Base-by-base conservation (phyloP, 1,140 invertebrate genomes). In the Drosophila tropicalis region DNA sequence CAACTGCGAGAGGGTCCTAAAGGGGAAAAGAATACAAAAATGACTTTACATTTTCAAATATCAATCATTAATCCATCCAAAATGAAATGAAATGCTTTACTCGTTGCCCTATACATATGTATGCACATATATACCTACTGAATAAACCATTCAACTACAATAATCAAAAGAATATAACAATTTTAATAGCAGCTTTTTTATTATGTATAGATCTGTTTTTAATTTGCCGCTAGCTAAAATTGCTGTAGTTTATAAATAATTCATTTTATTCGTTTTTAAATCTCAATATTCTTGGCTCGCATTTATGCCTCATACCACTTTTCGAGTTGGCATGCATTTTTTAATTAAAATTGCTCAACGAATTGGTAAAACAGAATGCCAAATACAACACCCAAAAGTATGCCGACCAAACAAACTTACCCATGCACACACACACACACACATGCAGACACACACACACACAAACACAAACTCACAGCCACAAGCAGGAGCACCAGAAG, bases 291-390 rank as follows among this genome's bases (percentile, higher is more conserved):
- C 25, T 56, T 56, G 25, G 54, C 54, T 13, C 54, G n/a, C 15
- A 12, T 55, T 17, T 29, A 13, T n/a, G 4, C 2, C 54, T 25
- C 15, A 19, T 36, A 39, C 32, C 15, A 12, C 1, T 39, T 17
- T 36, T 19, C 9, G 32, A 17, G 10, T 58, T 39, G 56, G 41
- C 51, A 17, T 36, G 56, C 57, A 65, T 64, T 76, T 84, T 83
- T 87, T 82, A 86, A 86, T 86, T 87, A 86, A 86, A 86, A 89
- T 73, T 73, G 72, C 57, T 58, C 76, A 73, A 44, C 70, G 72
- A 79, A 87, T 86, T 86, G 81, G 68, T 51, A 79, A 75, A 62
- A 58, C 65, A 60, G 65, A 60, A 60, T 76, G 40, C 15, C 5
- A 55, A 62, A 68, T 47, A 62, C 34, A 64, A 55, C 34, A 55